Base-by-base conservation (phyloP, 64 coral and sea anemone genomes). In the Catalaphyllia jardinei region DNA sequence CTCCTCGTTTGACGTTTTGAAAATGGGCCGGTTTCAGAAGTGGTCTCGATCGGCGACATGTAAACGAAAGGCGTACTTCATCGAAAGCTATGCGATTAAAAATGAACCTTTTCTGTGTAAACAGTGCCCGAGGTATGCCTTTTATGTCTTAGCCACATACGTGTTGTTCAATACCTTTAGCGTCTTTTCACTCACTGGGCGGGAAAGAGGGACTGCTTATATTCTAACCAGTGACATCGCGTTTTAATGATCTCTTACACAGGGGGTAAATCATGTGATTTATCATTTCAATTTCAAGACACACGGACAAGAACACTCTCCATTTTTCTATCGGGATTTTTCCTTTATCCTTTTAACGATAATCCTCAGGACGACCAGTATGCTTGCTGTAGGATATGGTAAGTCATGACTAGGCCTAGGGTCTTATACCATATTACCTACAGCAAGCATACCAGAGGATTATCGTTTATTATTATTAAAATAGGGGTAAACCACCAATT, bases 271-370 rank as follows among this genome's bases (percentile, higher is more conserved):
- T 88, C 50, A 88, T 27, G 51, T 60, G 50, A 76, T 76, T 88
- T 88, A 75, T 88, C 76, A 88, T 25, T 54, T 74, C 52, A 60
- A 42, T 88, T 88, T 88, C 33, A 88, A 76, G 86, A 73, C 72
- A 88, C 72, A 88, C 86, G 28, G 85, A 74, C 74, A 50, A 74
- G n/a, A n/a, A n/a, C n/a, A n/a, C n/a, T n/a, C n/a, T n/a, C n/a
- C n/a, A n/a, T n/a, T n/a, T n/a, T n/a, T n/a, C n/a, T n/a, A n/a
- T n/a, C n/a, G n/a, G n/a, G n/a, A n/a, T n/a, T n/a, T n/a, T n/a
- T n/a, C n/a, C n/a, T n/a, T n/a, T n/a, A n/a, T n/a, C n/a, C n/a
- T n/a, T n/a, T n/a, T n/a, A n/a, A n/a, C n/a, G n/a, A n/a, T n/a
- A n/a, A n/a, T n/a, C n/a, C n/a, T n/a, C n/a, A n/a, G n/a, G n/a